Evolutionary conservation across 2,797 vertebrate genomes (phyloP).

Genomic region (Crocidura indochinensis): DNA sequence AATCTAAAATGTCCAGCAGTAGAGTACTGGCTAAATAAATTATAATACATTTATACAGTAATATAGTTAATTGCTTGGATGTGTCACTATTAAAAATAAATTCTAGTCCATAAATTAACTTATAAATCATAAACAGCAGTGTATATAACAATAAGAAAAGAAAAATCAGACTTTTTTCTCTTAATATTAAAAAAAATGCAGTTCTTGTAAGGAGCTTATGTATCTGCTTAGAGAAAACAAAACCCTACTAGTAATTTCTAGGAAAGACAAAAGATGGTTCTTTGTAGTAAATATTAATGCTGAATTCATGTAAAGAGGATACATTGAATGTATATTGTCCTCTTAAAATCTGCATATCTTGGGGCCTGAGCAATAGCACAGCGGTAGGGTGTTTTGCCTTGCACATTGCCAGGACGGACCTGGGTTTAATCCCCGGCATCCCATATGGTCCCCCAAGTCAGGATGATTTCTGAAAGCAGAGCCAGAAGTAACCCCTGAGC

Average conservation of each 20-base stretch:
- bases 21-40: constrained; percentile 21
- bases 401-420: no score
- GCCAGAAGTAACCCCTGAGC: no score
- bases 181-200: background rate
- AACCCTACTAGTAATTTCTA: background rate
- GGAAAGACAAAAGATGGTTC: background rate
- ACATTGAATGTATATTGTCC: background rate
- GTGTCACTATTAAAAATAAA: background rate
- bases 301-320: background rate
- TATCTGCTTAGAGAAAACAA: constrained; percentile 7
- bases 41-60: background rate
- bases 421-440: no score
- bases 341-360: background rate
- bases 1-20: background rate
- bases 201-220: background rate
- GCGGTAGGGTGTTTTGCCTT: no score
- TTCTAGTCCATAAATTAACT: background rate
- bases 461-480: no score
- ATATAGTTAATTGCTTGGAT: background rate
- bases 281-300: background rate
- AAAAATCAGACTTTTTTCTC: constrained; percentile 32
- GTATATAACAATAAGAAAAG: background rate
- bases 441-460: no score
- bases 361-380: no score
- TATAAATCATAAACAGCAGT: background rate